Evolutionary conservation across 2,113 vertebrate species (phyloP), one percentile per base, ranked within the genome.

Genomic region (Zootoca vivipara): DNA sequence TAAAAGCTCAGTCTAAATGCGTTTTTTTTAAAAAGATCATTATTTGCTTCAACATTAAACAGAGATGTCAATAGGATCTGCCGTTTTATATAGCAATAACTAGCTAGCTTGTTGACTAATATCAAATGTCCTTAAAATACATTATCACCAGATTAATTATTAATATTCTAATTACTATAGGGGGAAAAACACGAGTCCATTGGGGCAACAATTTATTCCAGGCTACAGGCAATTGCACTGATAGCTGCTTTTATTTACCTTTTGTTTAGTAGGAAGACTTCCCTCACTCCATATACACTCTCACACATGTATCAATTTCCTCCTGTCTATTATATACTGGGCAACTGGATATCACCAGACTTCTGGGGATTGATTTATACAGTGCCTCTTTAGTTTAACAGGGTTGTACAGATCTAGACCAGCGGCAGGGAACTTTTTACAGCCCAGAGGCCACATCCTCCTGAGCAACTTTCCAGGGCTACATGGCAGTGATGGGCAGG

Each of bases 91-190:
- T 72, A 52, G 79, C 70, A 75, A 82, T 82, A 87, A 33, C 38
- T 74, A 65, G 52, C 28, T 62, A n/a, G 35, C 56, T 62, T 82
- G 30, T 82, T 80, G 62, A 64, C 78, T 64, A 82, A 74, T 82
- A 65, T 82, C 28, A 33, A 38, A 74, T 16, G 78, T 52, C 20
- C 28, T 80, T 80, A 42, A 74, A 87, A 87, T 87, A 73, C 35
- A 74, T 82, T 87, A 74, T 87, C 46, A 74, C 70, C 20, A 64
- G 9, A 87, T 82, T 82, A 82, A 87, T 65, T 87, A 87, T 87
- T 87, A 82, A 87, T 73, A 64, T 12, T 87, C 15, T 62, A 87
- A 87, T 87, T 82, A 87, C 67, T 58, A 64, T 15, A 64, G 78
- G 46, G 6, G 46, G 38, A 18, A 64, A 58, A 46, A 74, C 73